phyloP scores from a whole-genome alignment of 2,113 vertebrate genomes.

The Osmerus eperlanus region DNA sequence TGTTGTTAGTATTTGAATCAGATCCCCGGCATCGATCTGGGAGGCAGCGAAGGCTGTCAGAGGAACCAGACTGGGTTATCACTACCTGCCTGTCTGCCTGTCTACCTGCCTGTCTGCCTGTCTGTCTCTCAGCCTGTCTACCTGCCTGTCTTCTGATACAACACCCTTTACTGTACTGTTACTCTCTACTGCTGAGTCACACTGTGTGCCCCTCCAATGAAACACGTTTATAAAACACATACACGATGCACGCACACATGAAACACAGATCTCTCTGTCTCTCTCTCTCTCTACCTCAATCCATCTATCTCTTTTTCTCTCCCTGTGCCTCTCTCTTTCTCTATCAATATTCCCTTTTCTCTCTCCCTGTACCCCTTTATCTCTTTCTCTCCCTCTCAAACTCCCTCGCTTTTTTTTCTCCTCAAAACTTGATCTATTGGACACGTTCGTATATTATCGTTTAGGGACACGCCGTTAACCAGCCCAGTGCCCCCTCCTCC shows the following conservation, averaged over 20 bases:
- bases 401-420: background rate
- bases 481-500: background rate
- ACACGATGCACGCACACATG: no score
- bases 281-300: background rate
- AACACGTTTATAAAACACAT: no score
- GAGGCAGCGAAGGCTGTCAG: conserved; percentile 57
- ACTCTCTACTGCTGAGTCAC: no score
- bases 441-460: no score
- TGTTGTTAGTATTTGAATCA: conserved; percentile 67
- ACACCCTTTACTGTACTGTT: no score
- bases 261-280: no score
- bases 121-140: no score
- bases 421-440: background rate
- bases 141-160: conserved; percentile 9
- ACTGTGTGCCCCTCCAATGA: no score
- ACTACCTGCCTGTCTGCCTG: no score
- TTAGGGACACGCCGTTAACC: no score
- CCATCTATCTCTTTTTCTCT: background rate
- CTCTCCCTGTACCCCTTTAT: background rate
- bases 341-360: background rate
- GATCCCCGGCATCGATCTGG: conserved; percentile 63
- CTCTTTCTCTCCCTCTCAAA: background rate
- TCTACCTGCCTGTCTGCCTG: no score
- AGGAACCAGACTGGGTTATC: no score
- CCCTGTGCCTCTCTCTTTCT: background rate